Base-by-base conservation (phyloP, 1,140 invertebrate genomes). In the Dolichoris vasculosae region DNA sequence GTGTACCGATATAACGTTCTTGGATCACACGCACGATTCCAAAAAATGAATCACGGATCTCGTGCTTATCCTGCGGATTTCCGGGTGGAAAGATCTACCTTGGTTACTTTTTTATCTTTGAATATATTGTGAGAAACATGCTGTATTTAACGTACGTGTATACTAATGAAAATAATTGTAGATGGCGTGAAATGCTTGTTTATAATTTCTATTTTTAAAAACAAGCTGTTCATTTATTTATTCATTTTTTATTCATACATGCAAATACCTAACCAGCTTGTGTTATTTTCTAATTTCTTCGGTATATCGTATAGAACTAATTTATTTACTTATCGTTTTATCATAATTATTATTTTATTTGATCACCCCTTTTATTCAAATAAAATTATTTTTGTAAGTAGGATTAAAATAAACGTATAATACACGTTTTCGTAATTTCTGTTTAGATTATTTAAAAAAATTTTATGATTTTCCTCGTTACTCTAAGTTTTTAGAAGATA, bases 61-160 rank as follows among this genome's bases (percentile, higher is more conserved):
- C 38, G 8, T n/a, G 23, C 48, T 73, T 75, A 75, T 81, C 76
- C 84, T 59, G 35, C 38, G 78, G 35, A 81, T 77, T 86, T 86
- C 84, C 79, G 79, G 79, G 79, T 82, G 82, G 71, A 86, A 86
- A 77, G 79, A 77, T 73, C 71, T 81, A 85, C 78, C 78, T 81
- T 84, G 35, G 20, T 6, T 55, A 64, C 55, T 75, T 77, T 81
- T 80, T 80, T 35, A 64, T 78, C 63, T 79, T 71, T 51, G 35
- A 59, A n/a, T 7, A 73, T 75, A 64, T 78, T 78, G 75, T 69
- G 43, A 48, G 59, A 59, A 80, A 63, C 23, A 51, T 23, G 26
- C 46, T 51, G 40, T 20, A 51, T 76, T 32, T 2, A 30, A 59
- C 26, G 20, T 30, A 64, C 38, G 48, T 63, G n/a, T 35, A 67